Conservation (phyloP, 2,888 invertebrate genomes). For the Drosophila putrida region DNA sequence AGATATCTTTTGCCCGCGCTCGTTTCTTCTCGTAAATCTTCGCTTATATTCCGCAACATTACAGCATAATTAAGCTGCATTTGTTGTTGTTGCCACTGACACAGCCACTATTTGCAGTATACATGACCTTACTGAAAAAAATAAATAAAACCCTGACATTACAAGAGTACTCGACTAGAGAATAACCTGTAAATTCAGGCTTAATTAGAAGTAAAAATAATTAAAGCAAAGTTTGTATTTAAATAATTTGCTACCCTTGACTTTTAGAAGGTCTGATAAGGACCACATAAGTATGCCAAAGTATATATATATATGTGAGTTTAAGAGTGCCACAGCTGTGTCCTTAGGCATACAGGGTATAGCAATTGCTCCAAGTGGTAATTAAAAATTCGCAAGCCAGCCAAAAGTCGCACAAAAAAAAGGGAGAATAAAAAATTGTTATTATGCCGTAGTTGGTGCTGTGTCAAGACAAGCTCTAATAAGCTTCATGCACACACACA, state of each 20-base stretch:
- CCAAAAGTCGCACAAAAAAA: conserved; percentile 44
- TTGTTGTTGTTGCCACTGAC: conserved; percentile 22
- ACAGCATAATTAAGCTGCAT: conserved; percentile 61
- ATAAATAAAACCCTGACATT: background rate
- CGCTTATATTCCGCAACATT: conserved; percentile 54
- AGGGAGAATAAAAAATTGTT: conserved; percentile 45
- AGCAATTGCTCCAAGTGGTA: conserved; percentile 43
- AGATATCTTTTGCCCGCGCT: conserved; percentile 9
- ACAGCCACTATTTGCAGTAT: conserved; percentile 24
- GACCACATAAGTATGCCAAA: background rate
- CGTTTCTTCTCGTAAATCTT: conserved; percentile 51
- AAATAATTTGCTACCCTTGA: conserved; percentile 4
- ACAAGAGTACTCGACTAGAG: background rate
- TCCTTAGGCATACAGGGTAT: conserved; percentile 33
- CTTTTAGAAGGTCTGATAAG: background rate
- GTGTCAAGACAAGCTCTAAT: conserved; percentile 62
- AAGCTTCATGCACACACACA: conserved; percentile 42
- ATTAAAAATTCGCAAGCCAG: conserved; percentile 63
- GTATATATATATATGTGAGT: background rate
- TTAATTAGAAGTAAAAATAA: background rate
- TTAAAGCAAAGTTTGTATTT: background rate
- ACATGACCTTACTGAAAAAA: conserved; percentile 51
- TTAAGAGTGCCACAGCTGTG: background rate
- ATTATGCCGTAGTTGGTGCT: conserved; percentile 52
- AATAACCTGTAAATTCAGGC: conserved; percentile 10